Conservation (phyloP, 2,797 vertebrate genomes). For the Crenuchus spilurus region DNA sequence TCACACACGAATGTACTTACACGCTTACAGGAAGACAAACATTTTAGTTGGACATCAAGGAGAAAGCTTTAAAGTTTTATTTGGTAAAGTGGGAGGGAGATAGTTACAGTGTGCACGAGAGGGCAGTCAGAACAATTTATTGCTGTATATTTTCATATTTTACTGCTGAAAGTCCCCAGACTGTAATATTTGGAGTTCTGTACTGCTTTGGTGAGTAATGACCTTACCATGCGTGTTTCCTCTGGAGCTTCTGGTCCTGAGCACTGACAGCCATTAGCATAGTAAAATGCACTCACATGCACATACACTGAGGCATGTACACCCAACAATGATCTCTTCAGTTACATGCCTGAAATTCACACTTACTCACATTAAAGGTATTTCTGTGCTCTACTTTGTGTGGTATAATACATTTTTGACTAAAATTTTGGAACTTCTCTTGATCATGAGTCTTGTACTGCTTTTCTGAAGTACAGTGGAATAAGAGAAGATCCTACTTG, state of each 20-base stretch:
- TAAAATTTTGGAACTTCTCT: no score
- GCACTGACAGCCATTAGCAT: slow-evolving; percentile 65
- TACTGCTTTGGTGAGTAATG: slow-evolving; percentile 75
- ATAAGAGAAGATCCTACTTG: no score
- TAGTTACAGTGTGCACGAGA: slow-evolving; percentile 71
- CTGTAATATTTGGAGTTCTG: slow-evolving; percentile 73
- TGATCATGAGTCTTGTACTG: no score
- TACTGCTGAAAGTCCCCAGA: slow-evolving; percentile 73
- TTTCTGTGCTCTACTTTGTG: no score
- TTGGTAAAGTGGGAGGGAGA: slow-evolving; percentile 70
- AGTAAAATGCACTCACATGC: slow-evolving; percentile 11
- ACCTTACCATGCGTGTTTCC: slow-evolving; percentile 72
- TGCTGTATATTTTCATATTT: slow-evolving; percentile 77
- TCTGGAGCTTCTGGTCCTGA: slow-evolving; percentile 73
- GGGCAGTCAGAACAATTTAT: slow-evolving; percentile 74
- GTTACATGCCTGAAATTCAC: slow-evolving; percentile 61
- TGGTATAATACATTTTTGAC: neutral
- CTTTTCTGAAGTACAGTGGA: no score
- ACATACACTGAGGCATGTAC: neutral
- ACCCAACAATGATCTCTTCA: slow-evolving; percentile 56
- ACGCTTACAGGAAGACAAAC: slow-evolving; percentile 76
- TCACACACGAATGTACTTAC: slow-evolving; percentile 58
- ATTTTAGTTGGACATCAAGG: slow-evolving; percentile 77
- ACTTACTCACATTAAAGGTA: neutral
- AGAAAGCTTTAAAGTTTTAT: slow-evolving; percentile 77